These are phyloP conservation scores for Coleophora flavipennella DNA, from an alignment of 2,888 invertebrate species.

Conservation along the genomic window DNA sequence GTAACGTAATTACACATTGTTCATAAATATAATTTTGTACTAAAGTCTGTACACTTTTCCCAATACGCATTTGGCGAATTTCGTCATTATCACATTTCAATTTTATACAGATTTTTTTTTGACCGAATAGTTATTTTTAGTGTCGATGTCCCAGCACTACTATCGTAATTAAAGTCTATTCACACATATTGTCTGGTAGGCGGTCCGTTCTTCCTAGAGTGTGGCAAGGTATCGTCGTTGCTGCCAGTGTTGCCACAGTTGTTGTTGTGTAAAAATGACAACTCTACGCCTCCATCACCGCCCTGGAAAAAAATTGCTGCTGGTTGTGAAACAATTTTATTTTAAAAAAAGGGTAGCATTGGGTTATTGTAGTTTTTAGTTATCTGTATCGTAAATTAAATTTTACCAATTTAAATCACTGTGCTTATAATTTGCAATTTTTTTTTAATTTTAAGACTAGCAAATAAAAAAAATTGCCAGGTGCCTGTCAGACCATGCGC, in stretches of 20 bases:
- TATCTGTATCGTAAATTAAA: too few species aligned
- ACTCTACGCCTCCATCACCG: constrained; percentile 72
- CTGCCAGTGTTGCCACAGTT: constrained; percentile 58
- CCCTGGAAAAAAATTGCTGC: constrained; percentile 29
- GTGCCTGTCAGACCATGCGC: too few species aligned
- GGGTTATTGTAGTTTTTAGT: too few species aligned
- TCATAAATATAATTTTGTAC: constrained; percentile 12
- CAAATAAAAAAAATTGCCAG: too few species aligned
- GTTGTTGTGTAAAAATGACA: constrained; percentile 81
- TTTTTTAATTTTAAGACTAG: too few species aligned
- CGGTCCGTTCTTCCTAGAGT: constrained; percentile 55
- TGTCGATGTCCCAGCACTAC: too few species aligned
- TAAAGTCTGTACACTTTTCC: constrained; percentile 7
- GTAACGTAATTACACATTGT: neutral
- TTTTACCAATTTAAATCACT: too few species aligned
- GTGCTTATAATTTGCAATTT: too few species aligned
- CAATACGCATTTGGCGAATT: constrained; percentile 8
- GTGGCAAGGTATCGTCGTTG: constrained; percentile 51
- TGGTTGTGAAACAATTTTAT: too few species aligned
- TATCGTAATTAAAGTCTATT: constrained; percentile 12
- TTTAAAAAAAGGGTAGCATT: too few species aligned
- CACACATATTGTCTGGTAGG: constrained; percentile 52
- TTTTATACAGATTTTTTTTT: constrained; percentile 15
- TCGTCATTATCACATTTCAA: constrained; percentile 6
- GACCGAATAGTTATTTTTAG: constrained; percentile 2